Conservation (phyloP, 2,797 vertebrate genomes). For the Gambusia yucatana region DNA sequence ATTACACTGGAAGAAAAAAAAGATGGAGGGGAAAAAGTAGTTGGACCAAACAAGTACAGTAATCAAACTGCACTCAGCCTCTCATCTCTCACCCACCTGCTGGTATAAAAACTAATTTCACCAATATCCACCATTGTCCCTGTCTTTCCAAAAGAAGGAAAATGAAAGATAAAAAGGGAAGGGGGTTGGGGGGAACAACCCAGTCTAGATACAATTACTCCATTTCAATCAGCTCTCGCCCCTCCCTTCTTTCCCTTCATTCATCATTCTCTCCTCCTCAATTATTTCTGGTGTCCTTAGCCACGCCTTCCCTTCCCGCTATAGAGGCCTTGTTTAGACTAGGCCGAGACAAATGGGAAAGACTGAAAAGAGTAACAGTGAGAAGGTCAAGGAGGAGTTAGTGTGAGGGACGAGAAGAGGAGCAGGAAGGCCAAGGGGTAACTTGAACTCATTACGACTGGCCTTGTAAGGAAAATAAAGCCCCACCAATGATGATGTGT, state of each 20-base stretch:
- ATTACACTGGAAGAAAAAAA: neutral
- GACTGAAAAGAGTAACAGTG: conserved; percentile 66
- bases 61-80: conserved; percentile 26
- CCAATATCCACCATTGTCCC: conserved; percentile 22
- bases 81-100: conserved; percentile 18
- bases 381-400: conserved; percentile 72
- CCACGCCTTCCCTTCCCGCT: conserved; percentile 22
- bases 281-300: conserved; percentile 47
- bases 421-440: conserved; percentile 51
- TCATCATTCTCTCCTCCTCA: conserved; percentile 62
- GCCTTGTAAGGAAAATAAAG: conserved; percentile 66
- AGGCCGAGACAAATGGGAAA: conserved; percentile 73
- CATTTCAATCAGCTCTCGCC: conserved; percentile 52
- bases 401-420: conserved; percentile 54
- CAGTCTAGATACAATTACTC: conserved; percentile 45
- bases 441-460: conserved; percentile 70
- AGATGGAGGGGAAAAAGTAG: neutral
- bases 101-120: conserved; percentile 17
- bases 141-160: conserved; percentile 7
- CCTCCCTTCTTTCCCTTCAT: conserved; percentile 43
- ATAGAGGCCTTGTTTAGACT: conserved; percentile 77
- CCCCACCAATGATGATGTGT: conserved; percentile 59
- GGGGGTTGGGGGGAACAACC: conserved; percentile 34
- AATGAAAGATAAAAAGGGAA: conserved; percentile 38
- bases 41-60: conserved; percentile 11